Evolutionary conservation across 2,113 vertebrate species (phyloP).

Genomic region (Ptychochromis oligacanthus): DNA sequence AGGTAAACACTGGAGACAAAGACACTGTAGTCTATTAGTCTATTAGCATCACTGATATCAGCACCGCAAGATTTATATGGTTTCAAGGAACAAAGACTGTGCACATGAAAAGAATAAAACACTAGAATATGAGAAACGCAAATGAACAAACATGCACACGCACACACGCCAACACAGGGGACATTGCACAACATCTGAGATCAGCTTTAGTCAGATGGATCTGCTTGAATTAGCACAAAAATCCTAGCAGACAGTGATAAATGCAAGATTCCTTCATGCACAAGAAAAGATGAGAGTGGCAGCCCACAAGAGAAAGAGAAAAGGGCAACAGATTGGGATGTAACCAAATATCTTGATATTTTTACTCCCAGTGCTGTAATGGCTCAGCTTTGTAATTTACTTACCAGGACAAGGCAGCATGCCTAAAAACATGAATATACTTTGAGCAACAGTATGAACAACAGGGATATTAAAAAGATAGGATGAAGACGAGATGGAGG

Average conservation of each 20-base stretch:
- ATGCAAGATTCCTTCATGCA: constrained; percentile 11
- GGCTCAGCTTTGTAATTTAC: constrained; percentile 54
- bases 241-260: constrained; percentile 22
- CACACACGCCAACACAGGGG: constrained; percentile 5
- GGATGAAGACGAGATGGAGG: constrained; percentile 46
- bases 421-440: constrained; percentile 35
- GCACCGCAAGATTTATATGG: not conserved
- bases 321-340: constrained; percentile 32
- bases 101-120: constrained; percentile 33
- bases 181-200: constrained; percentile 60
- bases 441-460: constrained; percentile 33
- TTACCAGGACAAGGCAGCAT: constrained; percentile 41
- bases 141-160: constrained; percentile 17
- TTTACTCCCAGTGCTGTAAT: constrained; percentile 8
- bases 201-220: constrained; percentile 55
- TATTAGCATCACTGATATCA: not conserved
- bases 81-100: constrained; percentile 24
- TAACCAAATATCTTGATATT: constrained; percentile 31
- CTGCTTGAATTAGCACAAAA: constrained; percentile 65
- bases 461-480: constrained; percentile 39
- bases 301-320: not conserved
- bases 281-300: not conserved
- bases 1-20: constrained; percentile 28
- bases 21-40: not conserved
- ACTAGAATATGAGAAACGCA: not conserved